Conservation (phyloP, 2,888 invertebrate species). For the Caenorhabditis sp. region DNA sequence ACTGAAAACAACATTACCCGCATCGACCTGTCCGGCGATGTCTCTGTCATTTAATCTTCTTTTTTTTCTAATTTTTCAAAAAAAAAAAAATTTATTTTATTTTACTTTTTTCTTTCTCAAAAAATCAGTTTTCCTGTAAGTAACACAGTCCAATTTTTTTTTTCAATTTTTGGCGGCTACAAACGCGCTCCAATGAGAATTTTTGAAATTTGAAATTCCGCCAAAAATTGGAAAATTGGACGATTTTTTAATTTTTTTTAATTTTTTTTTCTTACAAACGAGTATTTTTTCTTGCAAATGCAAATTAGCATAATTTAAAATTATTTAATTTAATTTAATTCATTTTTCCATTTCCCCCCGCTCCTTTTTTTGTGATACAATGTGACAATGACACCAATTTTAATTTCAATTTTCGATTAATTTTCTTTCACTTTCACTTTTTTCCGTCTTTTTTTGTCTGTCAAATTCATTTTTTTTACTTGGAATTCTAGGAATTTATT, state of each 20-base stretch:
- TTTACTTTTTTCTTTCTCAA: neutral
- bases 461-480: neutral
- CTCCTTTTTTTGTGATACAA: no score
- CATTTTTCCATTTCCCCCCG: no score
- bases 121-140: no score
- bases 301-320: neutral
- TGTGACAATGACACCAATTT: no score
- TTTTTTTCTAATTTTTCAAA: neutral
- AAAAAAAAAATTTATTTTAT: slow-evolving; percentile 15
- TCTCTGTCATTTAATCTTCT: slow-evolving; percentile 51
- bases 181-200: neutral
- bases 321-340: neutral
- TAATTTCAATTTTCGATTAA: neutral
- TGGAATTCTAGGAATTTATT: no score
- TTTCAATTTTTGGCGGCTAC: no score
- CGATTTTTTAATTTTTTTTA: neutral
- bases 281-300: neutral
- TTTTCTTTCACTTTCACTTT: neutral
- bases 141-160: no score
- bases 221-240: neutral
- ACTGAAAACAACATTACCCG: slow-evolving; percentile 77
- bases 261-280: neutral
- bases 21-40: slow-evolving; percentile 73
- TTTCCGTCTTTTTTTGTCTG: neutral
- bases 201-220: neutral